These are phyloP conservation scores for Glaucomys volans DNA, from an alignment of 2,113 vertebrate genomes.

Conservation along the genomic window DNA sequence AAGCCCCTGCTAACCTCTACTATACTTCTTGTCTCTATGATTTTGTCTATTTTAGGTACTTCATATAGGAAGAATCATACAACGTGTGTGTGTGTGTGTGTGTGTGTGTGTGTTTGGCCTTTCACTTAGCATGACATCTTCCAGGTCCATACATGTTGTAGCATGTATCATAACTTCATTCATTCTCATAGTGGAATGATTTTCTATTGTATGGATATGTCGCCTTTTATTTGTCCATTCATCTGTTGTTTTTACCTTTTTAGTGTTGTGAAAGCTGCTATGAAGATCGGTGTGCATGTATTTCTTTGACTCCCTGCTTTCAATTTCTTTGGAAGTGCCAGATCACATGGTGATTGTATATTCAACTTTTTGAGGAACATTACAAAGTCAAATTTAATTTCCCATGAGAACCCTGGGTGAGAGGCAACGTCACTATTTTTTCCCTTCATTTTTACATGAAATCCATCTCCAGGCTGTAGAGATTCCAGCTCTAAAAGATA, in stretches of 20 bases:
- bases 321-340: neutral
- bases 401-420: neutral
- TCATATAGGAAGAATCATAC: neutral
- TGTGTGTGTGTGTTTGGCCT: neutral
- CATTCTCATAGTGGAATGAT: neutral
- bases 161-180: neutral
- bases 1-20: neutral
- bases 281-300: neutral
- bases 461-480: neutral
- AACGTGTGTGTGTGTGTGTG: no score
- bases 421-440: neutral
- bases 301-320: neutral
- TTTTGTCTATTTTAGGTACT: neutral
- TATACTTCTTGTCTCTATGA: neutral
- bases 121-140: neutral
- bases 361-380: neutral
- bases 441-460: neutral
- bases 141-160: neutral
- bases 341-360: neutral
- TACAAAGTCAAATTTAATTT: neutral
- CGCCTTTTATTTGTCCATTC: neutral
- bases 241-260: neutral
- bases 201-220: neutral
- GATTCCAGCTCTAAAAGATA: neutral
- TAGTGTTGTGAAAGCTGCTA: neutral